Evolutionary conservation across 92 coral and sea anemone species (phyloP).

Genomic region (Phymanthus crucifer): DNA sequence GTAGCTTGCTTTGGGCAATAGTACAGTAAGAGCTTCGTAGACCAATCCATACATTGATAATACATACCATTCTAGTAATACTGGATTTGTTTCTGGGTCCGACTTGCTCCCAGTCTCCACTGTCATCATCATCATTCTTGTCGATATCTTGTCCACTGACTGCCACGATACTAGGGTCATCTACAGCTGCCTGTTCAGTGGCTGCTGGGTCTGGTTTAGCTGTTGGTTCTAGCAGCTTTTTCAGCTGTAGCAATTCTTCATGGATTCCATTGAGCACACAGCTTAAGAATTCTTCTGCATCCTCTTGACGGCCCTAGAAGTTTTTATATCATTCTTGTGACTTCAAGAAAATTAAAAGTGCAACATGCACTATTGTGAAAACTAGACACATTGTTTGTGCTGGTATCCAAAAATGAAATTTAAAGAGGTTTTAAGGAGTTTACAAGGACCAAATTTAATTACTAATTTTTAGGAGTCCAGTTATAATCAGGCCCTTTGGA

Average conservation of each 20-base stretch:
- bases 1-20: neutral
- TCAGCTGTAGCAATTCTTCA: slow-evolving; percentile 80
- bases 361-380: too few species aligned
- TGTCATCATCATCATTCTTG: slow-evolving; percentile 62
- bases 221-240: slow-evolving; percentile 44
- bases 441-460: too few species aligned
- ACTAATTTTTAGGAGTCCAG: too few species aligned
- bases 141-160: slow-evolving; percentile 39
- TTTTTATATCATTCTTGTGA: too few species aligned
- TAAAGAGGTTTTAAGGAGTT: too few species aligned
- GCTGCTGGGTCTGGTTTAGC: slow-evolving; percentile 20
- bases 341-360: too few species aligned
- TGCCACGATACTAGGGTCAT: slow-evolving; percentile 28
- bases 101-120: slow-evolving; percentile 99
- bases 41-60: neutral
- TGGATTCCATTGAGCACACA: slow-evolving; percentile 95
- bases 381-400: too few species aligned
- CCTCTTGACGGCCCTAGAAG: slow-evolving; percentile 94
- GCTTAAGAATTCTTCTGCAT: slow-evolving; percentile 95
- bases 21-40: neutral
- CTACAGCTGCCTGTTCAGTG: neutral
- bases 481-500: too few species aligned
- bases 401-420: too few species aligned
- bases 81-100: slow-evolving; percentile 96
- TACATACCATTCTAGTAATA: slow-evolving; percentile 85